A percentile compares a stretch with the other conserved stretches of the same genome.
Conservation (phyloP, 2,113 vertebrate genomes). For the Nematolebias whitei region DNA sequence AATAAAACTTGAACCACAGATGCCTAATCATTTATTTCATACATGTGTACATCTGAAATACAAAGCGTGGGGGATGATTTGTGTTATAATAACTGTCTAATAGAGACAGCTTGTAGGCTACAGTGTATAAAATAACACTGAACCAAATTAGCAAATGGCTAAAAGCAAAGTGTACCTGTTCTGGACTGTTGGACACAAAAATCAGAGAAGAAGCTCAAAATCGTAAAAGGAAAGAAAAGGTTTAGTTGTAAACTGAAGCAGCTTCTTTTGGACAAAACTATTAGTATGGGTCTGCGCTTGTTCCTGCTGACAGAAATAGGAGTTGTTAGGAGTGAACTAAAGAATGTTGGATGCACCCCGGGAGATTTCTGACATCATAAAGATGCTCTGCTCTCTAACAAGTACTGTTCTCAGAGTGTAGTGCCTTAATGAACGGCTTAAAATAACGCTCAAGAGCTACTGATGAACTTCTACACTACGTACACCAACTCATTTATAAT, state of each 20-base stretch:
- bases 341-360: background rate
- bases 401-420: background rate
- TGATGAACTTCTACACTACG: conserved; percentile 16
- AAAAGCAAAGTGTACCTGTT: background rate
- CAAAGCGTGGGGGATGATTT: no score
- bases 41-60: no score
- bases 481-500: conserved; percentile 8
- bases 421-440: background rate
- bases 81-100: background rate
- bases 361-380: background rate
- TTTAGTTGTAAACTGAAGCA: background rate
- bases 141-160: background rate
- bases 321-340: background rate
- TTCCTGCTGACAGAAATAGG: background rate
- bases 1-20: background rate
- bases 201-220: background rate
- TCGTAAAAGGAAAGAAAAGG: background rate
- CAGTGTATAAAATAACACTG: background rate
- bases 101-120: background rate
- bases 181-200: background rate
- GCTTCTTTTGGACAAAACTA: background rate
- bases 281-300: background rate
- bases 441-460: background rate
- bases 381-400: background rate
- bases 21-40: no score